Conservation (phyloP, 2,888 invertebrate genomes). For the Tupiocoris notatus region DNA sequence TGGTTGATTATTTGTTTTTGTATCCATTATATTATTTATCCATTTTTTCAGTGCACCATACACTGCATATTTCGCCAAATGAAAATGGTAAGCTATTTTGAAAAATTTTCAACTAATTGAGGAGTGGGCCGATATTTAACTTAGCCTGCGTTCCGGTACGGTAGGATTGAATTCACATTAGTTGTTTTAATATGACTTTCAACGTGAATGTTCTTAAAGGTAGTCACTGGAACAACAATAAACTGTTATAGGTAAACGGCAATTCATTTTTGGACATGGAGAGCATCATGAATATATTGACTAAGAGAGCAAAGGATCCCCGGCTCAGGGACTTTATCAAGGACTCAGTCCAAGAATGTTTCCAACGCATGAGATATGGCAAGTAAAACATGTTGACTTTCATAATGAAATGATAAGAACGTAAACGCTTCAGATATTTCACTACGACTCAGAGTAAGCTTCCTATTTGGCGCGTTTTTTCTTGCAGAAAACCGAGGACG, state of each 20-base stretch:
- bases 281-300: constrained; percentile 49
- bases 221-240: too few species aligned
- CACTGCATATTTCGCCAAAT: constrained; percentile 52
- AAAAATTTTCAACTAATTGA: too few species aligned
- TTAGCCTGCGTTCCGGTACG: too few species aligned
- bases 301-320: constrained; percentile 50
- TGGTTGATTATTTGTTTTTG: too few species aligned
- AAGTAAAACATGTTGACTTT: constrained; percentile 1
- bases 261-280: constrained; percentile 49
- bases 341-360: constrained; percentile 51
- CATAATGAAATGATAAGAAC: neutral
- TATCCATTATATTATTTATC: too few species aligned
- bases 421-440: neutral
- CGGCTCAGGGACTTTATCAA: constrained; percentile 51
- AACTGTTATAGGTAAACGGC: constrained; percentile 49
- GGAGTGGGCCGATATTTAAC: too few species aligned
- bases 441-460: neutral
- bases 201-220: too few species aligned
- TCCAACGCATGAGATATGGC: constrained; percentile 50
- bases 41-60: constrained; percentile 51
- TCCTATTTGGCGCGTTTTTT: neutral
- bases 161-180: too few species aligned
- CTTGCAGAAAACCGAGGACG: constrained; percentile 43
- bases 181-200: too few species aligned
- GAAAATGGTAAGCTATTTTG: constrained; percentile 52